Evolutionary conservation across 2,888 invertebrate species (phyloP), one percentile per base, ranked within the genome.

Genomic region (Gymnocheta viridis): DNA sequence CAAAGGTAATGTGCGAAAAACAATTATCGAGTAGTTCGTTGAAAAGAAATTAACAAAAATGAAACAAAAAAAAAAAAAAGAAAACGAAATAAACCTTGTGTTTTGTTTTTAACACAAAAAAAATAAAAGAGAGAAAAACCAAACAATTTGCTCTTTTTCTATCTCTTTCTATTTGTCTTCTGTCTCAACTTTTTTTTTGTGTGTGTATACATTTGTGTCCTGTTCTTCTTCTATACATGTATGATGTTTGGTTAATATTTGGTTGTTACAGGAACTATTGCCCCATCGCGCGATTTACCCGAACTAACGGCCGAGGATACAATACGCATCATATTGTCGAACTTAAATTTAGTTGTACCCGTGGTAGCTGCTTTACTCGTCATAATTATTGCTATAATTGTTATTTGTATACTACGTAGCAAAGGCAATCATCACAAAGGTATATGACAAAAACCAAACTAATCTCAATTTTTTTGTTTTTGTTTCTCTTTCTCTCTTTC

Each of bases 261-360:
- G 90, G 91, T 92, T 93, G 95, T 97, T 97, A 95, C 96, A 97
- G 97, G 97, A 96, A 97, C 97, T 93, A 96, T 97, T 93, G 96
- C 97, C 93, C 97, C 97, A 93, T 95, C 95, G 92, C 96, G 96
- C 93, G 97, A 96, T 92, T 94, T 96, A 90, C 95, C 96, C 91
- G 94, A 95, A 89, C 93, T 95, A 90, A 95, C 95, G 90, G 93
- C 94, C 90, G 96, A 96, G 93, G 96, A 96, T 92, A 96, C 96
- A 88, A 94, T 97, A 93, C 96, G 96, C 94, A 95, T 96, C 91
- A 95, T 97, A 92, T 95, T 97, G 93, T 95, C 96, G 89, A 97
- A 98, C 93, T 94, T 98, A 91, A 97, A 97, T 94, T 95, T 98
- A 91, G 96, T 98, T 93, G 96, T 98, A 90, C 98, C 98, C 78